Percentiles rank a stretch among this genome's conserved stretches.
phyloP scores from a whole-genome alignment of 2,113 vertebrate species.

The Sturnus vulgaris region DNA sequence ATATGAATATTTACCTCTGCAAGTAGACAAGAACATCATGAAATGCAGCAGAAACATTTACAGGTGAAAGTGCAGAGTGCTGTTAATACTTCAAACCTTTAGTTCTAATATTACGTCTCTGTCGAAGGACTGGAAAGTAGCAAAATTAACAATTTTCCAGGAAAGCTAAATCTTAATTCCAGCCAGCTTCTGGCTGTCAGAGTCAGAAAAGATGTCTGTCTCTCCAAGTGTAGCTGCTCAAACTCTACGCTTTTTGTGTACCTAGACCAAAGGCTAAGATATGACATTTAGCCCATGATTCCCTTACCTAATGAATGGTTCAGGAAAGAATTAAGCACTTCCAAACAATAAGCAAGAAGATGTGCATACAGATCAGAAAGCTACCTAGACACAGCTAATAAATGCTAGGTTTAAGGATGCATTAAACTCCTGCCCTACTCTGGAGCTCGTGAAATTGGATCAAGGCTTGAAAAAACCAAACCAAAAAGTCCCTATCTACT shows the following conservation, averaged over 20 bases:
- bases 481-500: not conserved
- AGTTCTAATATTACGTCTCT: not conserved
- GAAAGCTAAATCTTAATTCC: not conserved
- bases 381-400: not conserved
- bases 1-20: slow-evolving; percentile 16
- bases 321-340: not conserved
- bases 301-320: not conserved
- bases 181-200: not conserved
- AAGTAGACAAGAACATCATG: slow-evolving; percentile 4
- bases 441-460: not conserved
- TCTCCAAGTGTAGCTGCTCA: not conserved
- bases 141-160: not conserved
- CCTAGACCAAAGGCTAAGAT: not conserved
- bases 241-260: not conserved
- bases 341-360: not conserved
- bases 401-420: not conserved
- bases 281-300: not conserved
- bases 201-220: not conserved
- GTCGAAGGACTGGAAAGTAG: not conserved
- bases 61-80: not conserved
- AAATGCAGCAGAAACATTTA: slow-evolving; percentile 44
- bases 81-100: not conserved
- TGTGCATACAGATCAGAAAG: not conserved
- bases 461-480: not conserved
- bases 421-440: not conserved